A percentile compares a stretch with the other conserved stretches of the same genome.
phyloP scores from a whole-genome alignment of 2,113 vertebrate genomes.

The Oreochromis niloticus region DNA sequence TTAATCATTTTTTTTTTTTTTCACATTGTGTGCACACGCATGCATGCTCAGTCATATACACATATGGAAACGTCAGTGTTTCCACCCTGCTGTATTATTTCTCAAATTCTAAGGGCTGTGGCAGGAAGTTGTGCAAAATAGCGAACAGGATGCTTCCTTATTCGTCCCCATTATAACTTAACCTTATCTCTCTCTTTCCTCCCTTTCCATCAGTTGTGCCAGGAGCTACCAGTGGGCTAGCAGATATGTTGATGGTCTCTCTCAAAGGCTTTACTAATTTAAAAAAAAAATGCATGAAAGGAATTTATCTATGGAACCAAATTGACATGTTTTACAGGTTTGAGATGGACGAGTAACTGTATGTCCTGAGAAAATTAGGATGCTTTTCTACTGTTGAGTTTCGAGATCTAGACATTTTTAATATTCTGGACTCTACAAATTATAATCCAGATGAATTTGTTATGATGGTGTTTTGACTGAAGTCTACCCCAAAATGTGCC shows the following conservation, averaged over 20 bases:
- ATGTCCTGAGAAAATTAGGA: background rate
- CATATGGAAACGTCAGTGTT: background rate
- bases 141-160: conserved; percentile 47
- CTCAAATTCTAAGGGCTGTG: conserved; percentile 33
- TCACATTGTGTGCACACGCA: background rate
- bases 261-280: background rate
- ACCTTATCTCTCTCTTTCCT: conserved; percentile 25
- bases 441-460: background rate
- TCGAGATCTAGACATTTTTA: background rate
- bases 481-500: background rate
- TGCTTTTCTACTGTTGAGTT: background rate
- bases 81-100: conserved; percentile 25
- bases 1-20: background rate
- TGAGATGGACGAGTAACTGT: background rate
- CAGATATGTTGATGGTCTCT: conserved; percentile 14
- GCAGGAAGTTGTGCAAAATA: conserved; percentile 65
- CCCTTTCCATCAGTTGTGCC: conserved; percentile 51
- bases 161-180: conserved; percentile 31
- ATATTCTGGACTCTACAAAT: background rate
- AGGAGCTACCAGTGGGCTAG: conserved; percentile 7
- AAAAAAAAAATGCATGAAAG: background rate
- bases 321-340: background rate
- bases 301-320: background rate
- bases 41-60: background rate
- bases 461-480: background rate